Percentiles rank a stretch among this genome's conserved stretches.
These are phyloP conservation scores for Hofmannophila pseudospretella DNA, from an alignment of 2,888 invertebrate genomes.

Conservation along the genomic window DNA sequence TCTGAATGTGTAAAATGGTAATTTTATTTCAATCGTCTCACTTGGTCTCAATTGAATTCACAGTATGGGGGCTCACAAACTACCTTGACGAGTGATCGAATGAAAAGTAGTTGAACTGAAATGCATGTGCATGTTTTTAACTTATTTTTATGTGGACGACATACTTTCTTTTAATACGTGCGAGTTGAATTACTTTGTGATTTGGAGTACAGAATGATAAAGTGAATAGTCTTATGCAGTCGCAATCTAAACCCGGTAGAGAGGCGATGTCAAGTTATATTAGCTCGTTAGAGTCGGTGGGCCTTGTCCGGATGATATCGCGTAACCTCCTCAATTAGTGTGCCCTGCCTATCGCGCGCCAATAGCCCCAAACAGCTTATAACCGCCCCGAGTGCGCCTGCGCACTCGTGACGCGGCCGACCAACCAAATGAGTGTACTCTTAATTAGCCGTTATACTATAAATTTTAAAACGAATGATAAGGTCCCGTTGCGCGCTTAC, in stretches of 20 bases:
- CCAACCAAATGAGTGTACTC: slow-evolving; percentile 56
- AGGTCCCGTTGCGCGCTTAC: slow-evolving; percentile 58
- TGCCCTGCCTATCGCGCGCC: slow-evolving; percentile 43
- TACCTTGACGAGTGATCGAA: slow-evolving; percentile 3
- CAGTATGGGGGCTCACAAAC: not conserved
- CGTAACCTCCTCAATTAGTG: slow-evolving; percentile 61
- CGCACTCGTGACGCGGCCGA: slow-evolving; percentile 57
- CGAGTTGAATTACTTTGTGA: not conserved
- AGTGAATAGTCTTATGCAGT: slow-evolving; percentile 7
- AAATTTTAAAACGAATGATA: slow-evolving; percentile 69
- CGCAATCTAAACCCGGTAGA: slow-evolving; percentile 19
- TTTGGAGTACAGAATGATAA: too few relatives aligned
- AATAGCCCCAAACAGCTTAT: slow-evolving; percentile 50
- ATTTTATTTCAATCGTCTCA: slow-evolving; percentile 3
- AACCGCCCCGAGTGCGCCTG: slow-evolving; percentile 19
- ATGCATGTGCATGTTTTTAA: slow-evolving; percentile 2
- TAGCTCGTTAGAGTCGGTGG: slow-evolving; percentile 48
- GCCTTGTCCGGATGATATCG: slow-evolving; percentile 54
- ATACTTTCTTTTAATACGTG: not conserved
- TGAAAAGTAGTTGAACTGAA: slow-evolving; percentile 3
- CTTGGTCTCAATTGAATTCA: slow-evolving; percentile 3
- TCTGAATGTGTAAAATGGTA: not conserved
- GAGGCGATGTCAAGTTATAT: slow-evolving; percentile 35
- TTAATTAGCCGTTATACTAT: slow-evolving; percentile 71
- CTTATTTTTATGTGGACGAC: slow-evolving; percentile 3